These are phyloP conservation scores for Hyles euphorbiae DNA, from an alignment of 1,140 invertebrate species.

Conservation along the genomic window DNA sequence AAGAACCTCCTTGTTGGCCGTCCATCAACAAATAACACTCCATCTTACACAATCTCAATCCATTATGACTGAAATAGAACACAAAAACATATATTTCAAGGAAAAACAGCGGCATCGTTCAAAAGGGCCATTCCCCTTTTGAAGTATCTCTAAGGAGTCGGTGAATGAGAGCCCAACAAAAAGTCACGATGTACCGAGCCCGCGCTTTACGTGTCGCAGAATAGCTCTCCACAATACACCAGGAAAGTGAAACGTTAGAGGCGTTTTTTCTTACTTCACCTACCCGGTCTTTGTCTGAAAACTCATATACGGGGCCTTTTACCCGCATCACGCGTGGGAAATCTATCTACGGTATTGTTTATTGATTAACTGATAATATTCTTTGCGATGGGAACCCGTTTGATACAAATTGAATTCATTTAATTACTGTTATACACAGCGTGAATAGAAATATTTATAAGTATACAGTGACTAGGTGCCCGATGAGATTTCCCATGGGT, in stretches of 20 bases:
- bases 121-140: too few species aligned
- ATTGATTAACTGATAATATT: conserved; percentile 19
- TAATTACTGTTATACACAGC: too few species aligned
- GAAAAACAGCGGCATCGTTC: too few species aligned
- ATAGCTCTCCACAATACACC: conserved; percentile 43
- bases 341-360: conserved; percentile 34
- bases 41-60: too few species aligned
- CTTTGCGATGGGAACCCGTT: conserved; percentile 13
- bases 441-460: too few species aligned
- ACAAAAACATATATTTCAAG: too few species aligned
- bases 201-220: conserved; percentile 39
- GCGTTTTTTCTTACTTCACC: conserved; percentile 43
- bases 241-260: conserved; percentile 60
- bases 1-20: too few species aligned
- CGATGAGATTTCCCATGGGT: too few species aligned
- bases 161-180: conserved; percentile 33
- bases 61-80: too few species aligned
- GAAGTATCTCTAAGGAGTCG: conserved; percentile 8
- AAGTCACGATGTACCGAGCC: conserved; percentile 35
- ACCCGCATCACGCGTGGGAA: conserved; percentile 32
- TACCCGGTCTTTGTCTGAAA: conserved; percentile 40
- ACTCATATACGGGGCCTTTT: conserved; percentile 22
- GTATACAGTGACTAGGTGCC: too few species aligned
- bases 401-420: background rate
- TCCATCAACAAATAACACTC: too few species aligned